phyloP scores from a whole-genome alignment of 1,140 invertebrate species.

The Aphis gossypii region DNA sequence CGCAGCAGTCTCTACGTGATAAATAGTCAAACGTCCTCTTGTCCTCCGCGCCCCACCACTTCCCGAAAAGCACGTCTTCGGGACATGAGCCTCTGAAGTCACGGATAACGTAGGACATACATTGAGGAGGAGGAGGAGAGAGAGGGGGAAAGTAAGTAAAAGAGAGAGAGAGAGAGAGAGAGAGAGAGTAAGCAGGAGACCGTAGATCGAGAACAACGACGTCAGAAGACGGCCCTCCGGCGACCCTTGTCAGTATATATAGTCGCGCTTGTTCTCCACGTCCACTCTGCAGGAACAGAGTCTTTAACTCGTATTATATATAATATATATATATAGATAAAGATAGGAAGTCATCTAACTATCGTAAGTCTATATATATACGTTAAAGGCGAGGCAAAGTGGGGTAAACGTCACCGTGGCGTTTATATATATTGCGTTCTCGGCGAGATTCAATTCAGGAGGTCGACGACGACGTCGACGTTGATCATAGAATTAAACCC shows the following conservation, averaged over 20 bases:
- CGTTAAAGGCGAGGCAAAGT: background rate
- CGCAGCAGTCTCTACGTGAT: background rate
- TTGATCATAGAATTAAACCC: conserved; percentile 54
- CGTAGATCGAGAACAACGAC: conserved; percentile 8
- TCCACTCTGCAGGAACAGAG: background rate
- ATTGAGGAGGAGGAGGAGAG: background rate
- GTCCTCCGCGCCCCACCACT: background rate
- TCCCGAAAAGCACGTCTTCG: background rate
- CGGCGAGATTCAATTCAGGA: conserved; percentile 37
- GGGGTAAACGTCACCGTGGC: background rate
- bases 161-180: no score
- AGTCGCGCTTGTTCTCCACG: background rate
- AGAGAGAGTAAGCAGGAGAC: no score
- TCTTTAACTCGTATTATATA: conserved; percentile 34
- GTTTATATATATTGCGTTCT: conserved; percentile 30
- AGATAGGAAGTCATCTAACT: background rate
- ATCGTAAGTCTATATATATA: conserved; percentile 10
- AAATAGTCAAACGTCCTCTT: background rate
- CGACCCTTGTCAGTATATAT: conserved; percentile 25
- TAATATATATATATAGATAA: background rate
- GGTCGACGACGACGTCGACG: conserved; percentile 16
- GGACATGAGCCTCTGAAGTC: background rate
- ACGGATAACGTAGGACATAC: background rate
- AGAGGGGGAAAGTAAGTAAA: no score
- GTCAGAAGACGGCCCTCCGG: conserved; percentile 15